These are phyloP conservation scores for Calycopis cecrops DNA, from an alignment of 1,140 invertebrate genomes.

Conservation along the genomic window DNA sequence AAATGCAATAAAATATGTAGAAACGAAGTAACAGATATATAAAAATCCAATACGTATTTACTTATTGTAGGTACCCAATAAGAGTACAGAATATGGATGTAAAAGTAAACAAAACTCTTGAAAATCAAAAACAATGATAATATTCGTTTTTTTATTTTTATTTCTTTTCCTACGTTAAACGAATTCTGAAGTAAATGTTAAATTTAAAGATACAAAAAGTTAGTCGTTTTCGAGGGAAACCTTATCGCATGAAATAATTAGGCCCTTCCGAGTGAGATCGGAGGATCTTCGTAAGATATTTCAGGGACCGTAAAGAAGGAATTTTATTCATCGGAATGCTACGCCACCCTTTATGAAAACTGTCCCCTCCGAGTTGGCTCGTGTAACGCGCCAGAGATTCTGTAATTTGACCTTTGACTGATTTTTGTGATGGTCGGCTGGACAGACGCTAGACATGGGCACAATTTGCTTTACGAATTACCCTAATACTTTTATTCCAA, in stretches of 20 bases:
- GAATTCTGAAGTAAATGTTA: no score
- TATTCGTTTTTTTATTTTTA: no score
- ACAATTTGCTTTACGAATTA: slow-evolving; percentile 54
- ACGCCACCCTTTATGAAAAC: slow-evolving; percentile 50
- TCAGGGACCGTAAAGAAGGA: slow-evolving; percentile 43
- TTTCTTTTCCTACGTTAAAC: no score
- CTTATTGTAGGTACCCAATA: no score
- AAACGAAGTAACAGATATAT: no score
- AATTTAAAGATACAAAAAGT: slow-evolving; percentile 40
- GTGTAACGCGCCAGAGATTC: slow-evolving; percentile 36
- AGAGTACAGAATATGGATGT: no score
- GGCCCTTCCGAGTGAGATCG: slow-evolving; percentile 29
- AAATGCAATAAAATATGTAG: no score
- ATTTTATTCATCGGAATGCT: slow-evolving; percentile 51
- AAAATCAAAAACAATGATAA: no score
- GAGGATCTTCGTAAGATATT: slow-evolving; percentile 19
- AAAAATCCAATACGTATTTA: no score
- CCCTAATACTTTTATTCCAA: slow-evolving; percentile 25
- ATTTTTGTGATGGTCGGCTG: slow-evolving; percentile 48
- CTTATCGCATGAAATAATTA: slow-evolving; percentile 47
- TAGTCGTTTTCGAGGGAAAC: slow-evolving; percentile 34
- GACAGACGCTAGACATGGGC: slow-evolving; percentile 58
- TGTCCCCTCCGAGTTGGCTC: slow-evolving; percentile 40
- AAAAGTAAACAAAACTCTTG: no score
- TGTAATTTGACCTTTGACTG: slow-evolving; percentile 58